Base-by-base conservation (phyloP, 23 tunicate species). In the Trididemnum miniatum region DNA sequence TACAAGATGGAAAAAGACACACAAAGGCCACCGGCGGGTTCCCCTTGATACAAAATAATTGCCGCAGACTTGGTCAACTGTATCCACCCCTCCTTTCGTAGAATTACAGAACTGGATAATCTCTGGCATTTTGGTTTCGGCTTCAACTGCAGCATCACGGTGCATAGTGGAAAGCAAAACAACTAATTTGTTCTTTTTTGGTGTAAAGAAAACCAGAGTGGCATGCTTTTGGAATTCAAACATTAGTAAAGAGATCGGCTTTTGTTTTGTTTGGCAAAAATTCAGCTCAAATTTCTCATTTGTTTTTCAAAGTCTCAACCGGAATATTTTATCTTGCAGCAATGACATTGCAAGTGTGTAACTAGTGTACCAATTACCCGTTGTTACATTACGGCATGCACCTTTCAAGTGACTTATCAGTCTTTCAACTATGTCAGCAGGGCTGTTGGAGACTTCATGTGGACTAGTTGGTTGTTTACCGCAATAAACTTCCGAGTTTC, bases 201-300 rank as follows among this genome's bases (percentile, higher is more conserved):
- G 75, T 31, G 37, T 67, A 67, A 67, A 67, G 38, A 38, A 67
- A 67, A 67, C 75, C 75, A 67, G 25, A 67, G 75, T 31, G 32
- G 38, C 75, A 31, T 67, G 37, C 38, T 67, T 67, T 32, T 67
- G 75, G 32, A 67, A 67, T 20, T 38, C 75, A 67, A 31, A 67
- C 75, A 67, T 67, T 67, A 38, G 32, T 31, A 38, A 67, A 67
- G 37, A 31, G 75, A 67, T 67, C 37, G 75, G 37, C 38, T 67
- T 67, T 67, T 67, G 38, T 67, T n/a, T 67, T 67, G 38, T 31
- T 67, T 67, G 75, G 75, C 75, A 67, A 67, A 67, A 67, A 67
- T 67, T 31, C 38, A 33, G 38, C 75, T 67, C 12, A 22, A 67
- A 67, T 67, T 67, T 67, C 75, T 67, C 38, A 3, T 67, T 62